Evolutionary conservation across 2,113 vertebrate genomes (phyloP), one percentile per base, ranked within the genome.

Genomic region (Notiomystis cincta): DNA sequence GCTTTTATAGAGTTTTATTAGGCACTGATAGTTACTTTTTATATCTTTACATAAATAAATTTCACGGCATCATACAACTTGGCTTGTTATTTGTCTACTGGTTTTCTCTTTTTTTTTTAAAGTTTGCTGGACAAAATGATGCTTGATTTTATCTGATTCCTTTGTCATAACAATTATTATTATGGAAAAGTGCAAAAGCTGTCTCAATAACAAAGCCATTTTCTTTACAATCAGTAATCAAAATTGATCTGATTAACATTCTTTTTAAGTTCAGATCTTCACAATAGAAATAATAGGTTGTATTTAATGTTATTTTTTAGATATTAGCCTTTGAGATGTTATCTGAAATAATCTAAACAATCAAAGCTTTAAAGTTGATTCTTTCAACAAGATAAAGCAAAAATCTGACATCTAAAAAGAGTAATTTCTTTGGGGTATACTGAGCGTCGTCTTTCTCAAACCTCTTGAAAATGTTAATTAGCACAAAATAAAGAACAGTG

Each of bases 391-490:
- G 90, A 96, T 90, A 94, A 97, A 96, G 65, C 71, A 89, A 77
- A 85, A 91, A 95, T 94, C 70, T 96, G 56, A 17, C 58, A 92
- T 79, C 73, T 95, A 92, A 85, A 93, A 97, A 57, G 69, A 91
- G n/a, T 78, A 10, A 96, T 97, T 97, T 95, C 92, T 97, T 90
- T 92, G 88, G 88, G 61, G 30, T 96, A 82, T 95, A 69, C 15
- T 69, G 66, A 96, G 81, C 51, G 96, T 78, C 1, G 0, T 95
- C 94, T 93, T 60, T 95, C 80, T 97, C 78, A 95, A 56, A 84
- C 69, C 91, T 97, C 96, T 96, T 96, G 96, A 95, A 98, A 97
- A 95, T 96, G 89, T 97, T 98, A 98, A 98, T 98, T 98, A 98
- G 97, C 89, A 95, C 48, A 92, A 97, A 97, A 97, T 96, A 97